A percentile compares a stretch with the other conserved stretches of the same genome.
Conservation (phyloP, 2,888 invertebrate genomes). For the Parnassius apollo region DNA sequence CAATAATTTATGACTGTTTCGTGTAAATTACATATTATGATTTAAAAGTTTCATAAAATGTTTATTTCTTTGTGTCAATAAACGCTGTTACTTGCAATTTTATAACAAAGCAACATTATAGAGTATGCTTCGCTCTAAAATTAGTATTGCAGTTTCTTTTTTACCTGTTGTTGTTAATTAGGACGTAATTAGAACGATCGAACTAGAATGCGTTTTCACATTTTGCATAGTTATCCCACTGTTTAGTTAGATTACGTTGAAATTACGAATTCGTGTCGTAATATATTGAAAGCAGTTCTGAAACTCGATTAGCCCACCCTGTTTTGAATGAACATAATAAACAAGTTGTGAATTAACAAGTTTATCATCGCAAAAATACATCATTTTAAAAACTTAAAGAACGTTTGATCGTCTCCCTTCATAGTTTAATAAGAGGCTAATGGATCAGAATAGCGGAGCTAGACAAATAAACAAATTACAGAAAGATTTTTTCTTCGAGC, state of each 20-base stretch:
- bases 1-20: too few species aligned
- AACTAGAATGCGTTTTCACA: constrained; percentile 18
- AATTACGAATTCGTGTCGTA: constrained; percentile 14
- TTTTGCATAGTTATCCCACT: constrained; percentile 22
- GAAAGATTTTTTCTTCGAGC: too few species aligned
- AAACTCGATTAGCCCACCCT: neutral
- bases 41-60: too few species aligned
- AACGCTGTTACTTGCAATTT: too few species aligned
- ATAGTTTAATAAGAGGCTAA: neutral
- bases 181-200: constrained; percentile 21
- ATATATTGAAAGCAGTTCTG: constrained; percentile 13
- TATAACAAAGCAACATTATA: too few species aligned
- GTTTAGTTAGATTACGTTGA: constrained; percentile 13
- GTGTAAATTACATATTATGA: too few species aligned
- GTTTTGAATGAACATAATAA: neutral
- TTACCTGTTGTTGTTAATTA: constrained; percentile 10
- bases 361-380: neutral
- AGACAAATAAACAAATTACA: too few species aligned
- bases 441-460: too few species aligned
- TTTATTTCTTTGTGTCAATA: too few species aligned
- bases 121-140: neutral
- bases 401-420: neutral
- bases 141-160: constrained; percentile 1
- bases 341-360: neutral
- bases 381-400: neutral